Conservation (phyloP, 2,888 invertebrate genomes). For the Pyralis farinalis region DNA sequence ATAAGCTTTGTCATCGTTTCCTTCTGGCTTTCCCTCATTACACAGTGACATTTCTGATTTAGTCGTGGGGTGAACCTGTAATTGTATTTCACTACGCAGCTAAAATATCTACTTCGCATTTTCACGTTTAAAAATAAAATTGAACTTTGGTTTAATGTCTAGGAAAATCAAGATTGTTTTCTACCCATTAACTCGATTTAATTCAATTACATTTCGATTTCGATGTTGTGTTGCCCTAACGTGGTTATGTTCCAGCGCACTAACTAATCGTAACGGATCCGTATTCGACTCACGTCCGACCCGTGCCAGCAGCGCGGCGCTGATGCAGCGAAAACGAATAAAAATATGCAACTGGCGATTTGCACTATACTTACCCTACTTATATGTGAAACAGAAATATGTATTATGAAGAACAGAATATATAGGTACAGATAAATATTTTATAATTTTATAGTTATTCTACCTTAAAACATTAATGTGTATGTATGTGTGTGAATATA, state of each 20-base stretch:
- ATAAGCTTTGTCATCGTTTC: not conserved
- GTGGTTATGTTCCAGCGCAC: conserved; percentile 17
- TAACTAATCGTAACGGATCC: conserved; percentile 32
- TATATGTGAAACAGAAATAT: conserved; percentile 5
- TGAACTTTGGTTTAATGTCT: not conserved
- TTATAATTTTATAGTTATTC: no score
- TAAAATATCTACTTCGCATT: not conserved
- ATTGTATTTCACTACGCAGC: not conserved
- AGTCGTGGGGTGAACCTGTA: not conserved
- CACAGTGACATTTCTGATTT: not conserved
- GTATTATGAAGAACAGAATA: no score
- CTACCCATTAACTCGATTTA: conserved; percentile 11
- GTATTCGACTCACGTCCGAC: conserved; percentile 38
- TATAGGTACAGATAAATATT: no score
- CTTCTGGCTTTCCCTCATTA: not conserved
- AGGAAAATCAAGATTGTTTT: conserved; percentile 10
- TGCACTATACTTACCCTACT: conserved; percentile 25
- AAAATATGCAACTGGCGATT: conserved; percentile 43
- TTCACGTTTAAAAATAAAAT: not conserved
- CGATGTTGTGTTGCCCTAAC: conserved; percentile 11
- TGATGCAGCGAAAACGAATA: conserved; percentile 38
- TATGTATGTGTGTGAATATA: no score
- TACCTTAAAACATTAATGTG: no score
- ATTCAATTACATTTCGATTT: conserved; percentile 18
- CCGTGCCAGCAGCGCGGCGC: conserved; percentile 26